Percentiles rank a stretch among this genome's conserved stretches.
Evolutionary conservation across 2,113 vertebrate genomes (phyloP).

Genomic region (Theropithecus gelada): DNA sequence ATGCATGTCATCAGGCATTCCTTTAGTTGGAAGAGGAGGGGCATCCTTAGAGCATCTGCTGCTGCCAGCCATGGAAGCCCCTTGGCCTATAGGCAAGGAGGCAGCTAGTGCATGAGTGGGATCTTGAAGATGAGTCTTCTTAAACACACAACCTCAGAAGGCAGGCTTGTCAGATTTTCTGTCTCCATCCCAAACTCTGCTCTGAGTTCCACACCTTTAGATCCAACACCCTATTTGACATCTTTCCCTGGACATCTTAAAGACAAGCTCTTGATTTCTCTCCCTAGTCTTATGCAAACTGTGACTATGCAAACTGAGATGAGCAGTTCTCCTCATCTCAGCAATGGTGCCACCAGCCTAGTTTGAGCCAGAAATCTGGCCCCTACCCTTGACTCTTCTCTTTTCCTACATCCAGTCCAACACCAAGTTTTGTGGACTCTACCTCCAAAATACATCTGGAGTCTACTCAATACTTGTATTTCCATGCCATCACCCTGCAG

Average conservation of each 20-base stretch:
- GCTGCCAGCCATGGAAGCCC: neutral
- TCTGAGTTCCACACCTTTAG: neutral
- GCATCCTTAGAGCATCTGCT: too few species aligned
- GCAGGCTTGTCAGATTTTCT: neutral
- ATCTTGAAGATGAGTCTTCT: neutral
- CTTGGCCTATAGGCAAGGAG: neutral
- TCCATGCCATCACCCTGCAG: neutral
- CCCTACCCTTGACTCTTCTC: neutral
- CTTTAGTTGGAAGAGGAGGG: neutral
- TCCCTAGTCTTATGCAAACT: neutral
- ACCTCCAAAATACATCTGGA: neutral
- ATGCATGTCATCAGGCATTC: neutral
- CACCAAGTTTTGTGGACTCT: neutral
- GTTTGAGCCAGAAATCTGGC: neutral
- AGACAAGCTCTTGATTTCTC: neutral
- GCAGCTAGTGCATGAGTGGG: rapidly evolving
- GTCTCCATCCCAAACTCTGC: neutral
- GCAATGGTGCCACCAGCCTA: too few species aligned
- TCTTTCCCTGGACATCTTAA: neutral
- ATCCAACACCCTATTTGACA: neutral
- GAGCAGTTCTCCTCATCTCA: neutral
- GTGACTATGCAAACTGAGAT: too few species aligned
- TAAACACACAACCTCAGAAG: neutral
- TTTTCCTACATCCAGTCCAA: neutral
- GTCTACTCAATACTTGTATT: neutral